A percentile compares a stretch with the other conserved stretches of the same genome.
Conservation (phyloP, 2,888 invertebrate genomes). For the Serripes groenlandicus region DNA sequence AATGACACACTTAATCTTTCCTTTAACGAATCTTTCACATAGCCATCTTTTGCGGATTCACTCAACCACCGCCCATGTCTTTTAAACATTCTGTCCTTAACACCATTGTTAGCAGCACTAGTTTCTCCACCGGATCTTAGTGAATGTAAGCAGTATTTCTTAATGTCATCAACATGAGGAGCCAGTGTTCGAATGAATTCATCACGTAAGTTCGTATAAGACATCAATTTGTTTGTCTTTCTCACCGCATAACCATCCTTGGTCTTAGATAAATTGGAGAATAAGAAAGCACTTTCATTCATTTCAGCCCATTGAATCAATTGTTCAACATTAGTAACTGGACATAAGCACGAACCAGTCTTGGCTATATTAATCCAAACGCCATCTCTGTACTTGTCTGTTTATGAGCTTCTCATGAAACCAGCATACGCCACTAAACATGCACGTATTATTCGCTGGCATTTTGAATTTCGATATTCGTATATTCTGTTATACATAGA, state of each 20-base stretch:
- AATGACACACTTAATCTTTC: constrained; percentile 32
- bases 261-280: not conserved
- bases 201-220: constrained; percentile 20
- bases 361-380: not conserved
- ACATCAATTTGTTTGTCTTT: constrained; percentile 14
- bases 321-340: not conserved
- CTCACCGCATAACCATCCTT: constrained; percentile 3
- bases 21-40: constrained; percentile 38
- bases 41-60: constrained; percentile 52
- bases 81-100: constrained; percentile 51
- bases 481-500: not conserved
- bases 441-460: constrained; percentile 21
- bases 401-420: constrained; percentile 33
- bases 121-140: constrained; percentile 20
- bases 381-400: constrained; percentile 8
- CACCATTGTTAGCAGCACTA: constrained; percentile 42
- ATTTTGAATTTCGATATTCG: constrained; percentile 12
- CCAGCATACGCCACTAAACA: constrained; percentile 19
- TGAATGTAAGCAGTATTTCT: constrained; percentile 28
- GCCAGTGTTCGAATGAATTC: not conserved
- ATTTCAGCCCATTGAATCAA: not conserved
- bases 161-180: constrained; percentile 13
- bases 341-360: not conserved
- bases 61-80: constrained; percentile 50
- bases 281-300: not conserved